phyloP scores from a whole-genome alignment of 2,888 invertebrate species.

The Leuctra nigra region DNA sequence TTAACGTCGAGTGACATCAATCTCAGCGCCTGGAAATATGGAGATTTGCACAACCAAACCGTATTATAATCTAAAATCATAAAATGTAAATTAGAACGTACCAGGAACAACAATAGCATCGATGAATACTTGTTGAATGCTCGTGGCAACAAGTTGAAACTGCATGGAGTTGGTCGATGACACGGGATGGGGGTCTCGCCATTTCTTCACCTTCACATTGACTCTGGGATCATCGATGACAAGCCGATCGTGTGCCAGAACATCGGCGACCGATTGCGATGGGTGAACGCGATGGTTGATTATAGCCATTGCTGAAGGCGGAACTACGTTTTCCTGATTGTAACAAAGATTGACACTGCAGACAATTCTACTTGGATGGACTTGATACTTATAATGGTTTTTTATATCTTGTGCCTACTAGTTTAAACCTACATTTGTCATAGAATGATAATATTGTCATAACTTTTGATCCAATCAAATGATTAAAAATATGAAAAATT shows the following conservation, averaged over 20 bases:
- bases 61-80: too few relatives aligned
- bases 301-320: slow-evolving; percentile 40
- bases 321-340: slow-evolving; percentile 44
- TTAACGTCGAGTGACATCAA: too few relatives aligned
- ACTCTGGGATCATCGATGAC: slow-evolving; percentile 37
- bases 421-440: too few relatives aligned
- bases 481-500: too few relatives aligned
- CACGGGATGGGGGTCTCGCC: slow-evolving; percentile 38
- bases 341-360: too few relatives aligned
- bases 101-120: slow-evolving; percentile 40
- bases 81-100: too few relatives aligned
- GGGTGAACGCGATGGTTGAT: slow-evolving; percentile 46
- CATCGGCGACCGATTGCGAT: slow-evolving; percentile 40
- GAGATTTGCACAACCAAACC: too few relatives aligned
- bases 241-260: slow-evolving; percentile 33
- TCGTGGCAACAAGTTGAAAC: slow-evolving; percentile 39
- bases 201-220: slow-evolving; percentile 33
- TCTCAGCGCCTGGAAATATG: too few relatives aligned
- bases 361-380: not conserved
- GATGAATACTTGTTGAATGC: slow-evolving; percentile 40
- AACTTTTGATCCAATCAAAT: too few relatives aligned
- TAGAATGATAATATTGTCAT: too few relatives aligned
- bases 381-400: not conserved
- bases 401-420: too few relatives aligned
- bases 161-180: slow-evolving; percentile 40